Percentiles rank a stretch among this genome's conserved stretches.
phyloP scores from a whole-genome alignment of 2,113 vertebrate genomes.

The Cyanocitta stelleri region DNA sequence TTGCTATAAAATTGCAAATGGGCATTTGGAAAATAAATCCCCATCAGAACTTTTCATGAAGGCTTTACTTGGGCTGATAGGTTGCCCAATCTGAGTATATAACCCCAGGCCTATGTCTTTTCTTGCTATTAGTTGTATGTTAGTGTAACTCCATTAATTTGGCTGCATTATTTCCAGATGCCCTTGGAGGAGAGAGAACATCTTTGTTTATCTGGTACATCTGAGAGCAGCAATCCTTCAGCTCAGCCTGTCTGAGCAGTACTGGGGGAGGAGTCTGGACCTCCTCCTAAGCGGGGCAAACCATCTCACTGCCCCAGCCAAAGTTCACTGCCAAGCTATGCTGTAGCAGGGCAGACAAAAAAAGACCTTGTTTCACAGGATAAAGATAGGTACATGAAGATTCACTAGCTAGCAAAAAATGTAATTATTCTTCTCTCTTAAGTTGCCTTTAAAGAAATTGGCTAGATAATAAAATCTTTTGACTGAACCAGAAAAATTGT shows the following conservation, averaged over 20 bases:
- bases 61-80: not conserved
- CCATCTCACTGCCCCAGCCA: not conserved
- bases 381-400: not conserved
- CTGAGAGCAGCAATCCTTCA: not conserved
- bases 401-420: not conserved
- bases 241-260: not conserved
- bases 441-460: not conserved
- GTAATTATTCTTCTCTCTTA: not conserved
- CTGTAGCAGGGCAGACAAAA: not conserved
- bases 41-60: not conserved
- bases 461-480: not conserved
- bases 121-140: not conserved
- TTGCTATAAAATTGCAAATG: not conserved
- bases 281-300: not conserved
- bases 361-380: not conserved
- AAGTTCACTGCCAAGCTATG: not conserved
- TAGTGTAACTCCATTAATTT: not conserved
- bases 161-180: not conserved
- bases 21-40: constrained; percentile 10
- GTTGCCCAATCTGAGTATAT: not conserved
- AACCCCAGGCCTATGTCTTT: not conserved
- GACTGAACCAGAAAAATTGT: not conserved
- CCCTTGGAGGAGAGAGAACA: not conserved
- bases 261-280: not conserved
- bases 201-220: not conserved